Percentiles rank a stretch among this genome's conserved stretches.
phyloP scores from a whole-genome alignment of 2,113 vertebrate genomes.

The Elachura formosa region DNA sequence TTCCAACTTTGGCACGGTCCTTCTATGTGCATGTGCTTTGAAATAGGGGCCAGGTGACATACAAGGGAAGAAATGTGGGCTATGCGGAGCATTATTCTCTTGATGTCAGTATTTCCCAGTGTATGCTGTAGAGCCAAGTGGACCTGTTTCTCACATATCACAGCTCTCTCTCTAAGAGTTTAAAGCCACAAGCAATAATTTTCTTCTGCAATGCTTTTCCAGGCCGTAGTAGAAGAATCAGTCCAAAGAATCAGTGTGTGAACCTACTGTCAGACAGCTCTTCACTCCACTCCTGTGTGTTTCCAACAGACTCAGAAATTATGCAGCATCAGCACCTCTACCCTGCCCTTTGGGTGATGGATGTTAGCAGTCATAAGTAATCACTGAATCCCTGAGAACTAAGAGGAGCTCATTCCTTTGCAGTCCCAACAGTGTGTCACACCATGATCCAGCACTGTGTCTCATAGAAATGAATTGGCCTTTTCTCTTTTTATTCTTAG shows the following conservation, averaged over 20 bases:
- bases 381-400: not conserved
- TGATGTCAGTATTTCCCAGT: not conserved
- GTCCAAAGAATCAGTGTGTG: not conserved
- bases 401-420: not conserved
- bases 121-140: not conserved
- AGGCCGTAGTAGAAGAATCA: not conserved
- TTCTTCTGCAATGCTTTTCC: not conserved
- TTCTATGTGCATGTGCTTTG: not conserved
- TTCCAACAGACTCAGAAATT: not conserved
- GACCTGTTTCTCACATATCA: not conserved
- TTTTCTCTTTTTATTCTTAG: not conserved
- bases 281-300: not conserved
- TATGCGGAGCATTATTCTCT: not conserved
- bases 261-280: not conserved
- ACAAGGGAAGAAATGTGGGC: not conserved
- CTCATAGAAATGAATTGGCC: not conserved
- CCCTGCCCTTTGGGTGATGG: slow-evolving; percentile 6
- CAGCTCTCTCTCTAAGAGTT: not conserved
- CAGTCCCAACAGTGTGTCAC: not conserved
- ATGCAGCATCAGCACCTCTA: not conserved
- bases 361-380: not conserved
- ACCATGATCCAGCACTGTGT: not conserved
- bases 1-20: not conserved
- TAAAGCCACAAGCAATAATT: not conserved
- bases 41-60: not conserved